Evolutionary conservation across 2,113 vertebrate species (phyloP), one percentile per base, ranked within the genome.

Genomic region (Australoheros scitulus): DNA sequence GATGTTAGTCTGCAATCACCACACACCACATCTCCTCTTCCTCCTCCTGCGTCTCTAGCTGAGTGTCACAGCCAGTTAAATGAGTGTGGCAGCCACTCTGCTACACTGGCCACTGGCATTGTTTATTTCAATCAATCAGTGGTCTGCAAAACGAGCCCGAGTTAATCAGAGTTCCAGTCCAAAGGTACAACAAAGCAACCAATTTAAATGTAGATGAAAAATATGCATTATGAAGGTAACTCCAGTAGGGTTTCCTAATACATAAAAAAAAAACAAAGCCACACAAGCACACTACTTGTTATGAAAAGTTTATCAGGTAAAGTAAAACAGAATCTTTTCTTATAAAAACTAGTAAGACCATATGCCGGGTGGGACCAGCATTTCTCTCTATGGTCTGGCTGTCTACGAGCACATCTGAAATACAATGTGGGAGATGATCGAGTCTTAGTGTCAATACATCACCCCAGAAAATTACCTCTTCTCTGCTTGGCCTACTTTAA

Each of bases 401-500:
- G 72, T 68, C 86, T 87, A 81, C 1, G 61, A 88, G 88, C 84
- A 82, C 87, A 93, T 87, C 87, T 85, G 81, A 89, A 89, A 94
- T 89, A 93, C 92, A 93, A 89, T 92, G 92, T 80, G 56, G 86
- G 87, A 91, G 91, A 92, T 94, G 93, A 95, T 93, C 85, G 92
- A 93, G 91, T 93, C 91, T 93, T 89, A 91, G 92, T 94, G 93
- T 94, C 94, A 93, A 95, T 94, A 95, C 93, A 94, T 94, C 95
- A 91, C 43, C 90, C 85, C 87, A 80, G 92, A 93, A 94, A 94
- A 94, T 94, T 91, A 94, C 93, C 91, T 93, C 94, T 78, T 94
- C 92, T 95, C 92, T 92, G 94, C 93, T 94, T 89, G 90, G 93
- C 93, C 94, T 93, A 94, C 95, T 95, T 95, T 95, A 95, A 96